Evolutionary conservation across 2,888 invertebrate species (phyloP).

Genomic region (Anticlea derivata): DNA sequence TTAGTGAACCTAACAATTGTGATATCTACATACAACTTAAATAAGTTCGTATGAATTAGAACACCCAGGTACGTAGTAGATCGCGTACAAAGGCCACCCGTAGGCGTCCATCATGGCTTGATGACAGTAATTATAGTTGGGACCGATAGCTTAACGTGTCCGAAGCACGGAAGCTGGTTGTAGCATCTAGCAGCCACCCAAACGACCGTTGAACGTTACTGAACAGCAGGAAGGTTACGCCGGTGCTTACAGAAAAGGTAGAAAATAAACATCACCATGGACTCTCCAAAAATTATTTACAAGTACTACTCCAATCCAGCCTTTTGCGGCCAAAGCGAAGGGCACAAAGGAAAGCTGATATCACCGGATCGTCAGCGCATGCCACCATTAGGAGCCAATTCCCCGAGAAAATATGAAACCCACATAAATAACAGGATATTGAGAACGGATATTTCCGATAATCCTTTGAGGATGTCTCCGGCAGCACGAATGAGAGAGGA

Average conservation of each 20-base stretch:
- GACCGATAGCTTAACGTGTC: too few species aligned
- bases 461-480: constrained; percentile 69
- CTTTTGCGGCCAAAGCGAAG: constrained; percentile 91
- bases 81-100: too few species aligned
- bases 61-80: neutral
- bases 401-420: constrained; percentile 67
- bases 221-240: too few species aligned
- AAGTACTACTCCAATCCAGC: constrained; percentile 91
- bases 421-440: constrained; percentile 62
- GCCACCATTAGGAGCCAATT: constrained; percentile 74
- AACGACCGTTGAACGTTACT: too few species aligned
- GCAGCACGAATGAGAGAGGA: constrained; percentile 58
- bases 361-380: constrained; percentile 63
- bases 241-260: neutral
- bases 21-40: neutral
- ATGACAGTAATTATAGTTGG: too few species aligned
- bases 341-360: constrained; percentile 63
- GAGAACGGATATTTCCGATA: constrained; percentile 77
- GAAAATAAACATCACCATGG: constrained; percentile 54
- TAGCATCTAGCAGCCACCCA: too few species aligned
- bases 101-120: neutral
- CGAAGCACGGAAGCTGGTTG: too few species aligned
- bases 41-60: neutral
- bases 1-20: constrained; percentile 37
- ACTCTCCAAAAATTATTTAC: constrained; percentile 79